Base-by-base conservation (phyloP, 30 jellyfish, hydroid and myxozoan species). In the Pseudorhiza aurosa region DNA sequence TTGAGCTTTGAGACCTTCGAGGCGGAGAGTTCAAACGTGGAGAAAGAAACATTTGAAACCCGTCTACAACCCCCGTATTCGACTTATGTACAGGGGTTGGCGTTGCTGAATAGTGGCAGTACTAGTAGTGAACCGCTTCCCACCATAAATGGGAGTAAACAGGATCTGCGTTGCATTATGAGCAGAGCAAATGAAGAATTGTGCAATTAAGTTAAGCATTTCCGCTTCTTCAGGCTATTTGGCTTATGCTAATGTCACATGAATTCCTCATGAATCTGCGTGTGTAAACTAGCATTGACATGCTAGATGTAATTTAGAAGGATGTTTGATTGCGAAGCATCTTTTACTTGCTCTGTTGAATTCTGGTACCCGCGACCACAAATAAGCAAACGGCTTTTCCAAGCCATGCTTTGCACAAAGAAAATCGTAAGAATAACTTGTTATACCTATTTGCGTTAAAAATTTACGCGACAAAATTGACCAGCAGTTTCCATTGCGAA, bases 341-440 rank as follows among this genome's bases (percentile, higher is more conserved):
- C 19, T 53, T 37, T 53, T n/a, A 6, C 67, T 37, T 24, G 5
- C 36, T 53, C 35, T 24, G 37, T 53, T 53, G 67, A 53, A 53
- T 53, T 53, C 67, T 37, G 32, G 5, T 53, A 53, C 67, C 67
- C 24, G 67, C 22, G 67, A 22, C n/a, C n/a, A n/a, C n/a, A n/a
- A n/a, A n/a, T n/a, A n/a, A n/a, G n/a, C n/a, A n/a, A n/a, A n/a
- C n/a, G n/a, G n/a, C n/a, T n/a, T n/a, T n/a, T n/a, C n/a, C n/a
- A n/a, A n/a, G n/a, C n/a, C n/a, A n/a, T n/a, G n/a, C n/a, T n/a
- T n/a, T n/a, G n/a, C n/a, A n/a, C n/a, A n/a, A n/a, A n/a, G n/a
- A n/a, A n/a, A n/a, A n/a, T n/a, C n/a, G n/a, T n/a, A n/a, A n/a
- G n/a, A n/a, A n/a, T n/a, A n/a, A n/a, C n/a, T n/a, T n/a, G n/a